Evolutionary conservation across 2,113 vertebrate genomes (phyloP), one percentile per base, ranked within the genome.

Genomic region (Phyllopteryx taeniolatus): DNA sequence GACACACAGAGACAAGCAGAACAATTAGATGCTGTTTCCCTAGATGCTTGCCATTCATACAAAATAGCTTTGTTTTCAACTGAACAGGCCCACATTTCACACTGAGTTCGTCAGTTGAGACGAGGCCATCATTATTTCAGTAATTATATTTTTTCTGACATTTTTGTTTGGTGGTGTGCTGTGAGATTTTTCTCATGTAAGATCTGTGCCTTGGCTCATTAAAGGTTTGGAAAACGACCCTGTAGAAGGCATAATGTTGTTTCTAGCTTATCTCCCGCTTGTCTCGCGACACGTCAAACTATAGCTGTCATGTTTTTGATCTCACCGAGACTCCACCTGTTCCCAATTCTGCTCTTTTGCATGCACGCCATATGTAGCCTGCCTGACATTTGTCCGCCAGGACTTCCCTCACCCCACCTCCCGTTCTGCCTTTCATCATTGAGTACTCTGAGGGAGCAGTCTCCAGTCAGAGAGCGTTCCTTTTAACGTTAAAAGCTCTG

Each of bases 381-480:
- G 64, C 68, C 68, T 60, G 56, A 75, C 74, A 59, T 59, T 5
- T 39, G 72, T 80, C 79, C 86, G 81, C 10, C n/a, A 57, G 83
- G 84, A 64, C 71, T 60, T 76, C 71, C 80, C 60, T 86, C 56
- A 80, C 72, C 33, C 17, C 1, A 27, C 56, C 56, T 0, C 56
- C 12, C 56, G 11, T 6, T 31, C 75, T 74, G 57, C 76, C 78
- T 86, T 80, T 86, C 76, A 85, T 82, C 77, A 79, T 73, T 54
- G 64, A 75, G 72, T 67, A 78, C 77, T 87, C 77, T 84, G 75
- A 82, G 68, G 75, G 74, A 27, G 14, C 27, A 8, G 12, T 14
- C 42, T n/a, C 10, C 39, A 22, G 20, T 81, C 73, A 70, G 75
- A 75, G 76, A 70, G 53, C 49, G 68, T 77, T 76, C 61, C 75